Conservation (phyloP, 2,888 invertebrate species). For the Mythimna albipuncta region DNA sequence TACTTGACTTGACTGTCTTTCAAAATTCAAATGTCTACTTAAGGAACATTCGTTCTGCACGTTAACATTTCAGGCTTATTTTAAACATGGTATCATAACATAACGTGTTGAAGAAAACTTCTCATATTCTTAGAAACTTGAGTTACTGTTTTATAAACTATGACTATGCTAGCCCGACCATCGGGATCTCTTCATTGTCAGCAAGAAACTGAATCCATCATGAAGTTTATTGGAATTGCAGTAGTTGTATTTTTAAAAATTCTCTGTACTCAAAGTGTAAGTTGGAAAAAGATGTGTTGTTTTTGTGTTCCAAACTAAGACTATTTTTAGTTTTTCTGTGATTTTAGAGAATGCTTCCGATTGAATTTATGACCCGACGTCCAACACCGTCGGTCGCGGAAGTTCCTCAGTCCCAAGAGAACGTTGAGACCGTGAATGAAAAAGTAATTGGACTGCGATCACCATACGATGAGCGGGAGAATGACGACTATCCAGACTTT, state of each 20-base stretch:
- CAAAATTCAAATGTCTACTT: conserved; percentile 27
- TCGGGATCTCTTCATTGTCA: conserved; percentile 66
- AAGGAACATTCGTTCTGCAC: conserved; percentile 12
- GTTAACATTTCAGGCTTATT: conserved; percentile 52
- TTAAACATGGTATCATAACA: conserved; percentile 71
- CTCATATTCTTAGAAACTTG: conserved; percentile 70
- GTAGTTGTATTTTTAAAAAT: conserved; percentile 69
- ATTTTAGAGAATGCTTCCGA: conserved; percentile 76
- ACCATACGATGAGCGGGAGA: conserved; percentile 64
- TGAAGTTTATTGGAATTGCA: conserved; percentile 72
- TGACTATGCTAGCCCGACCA: conserved; percentile 53
- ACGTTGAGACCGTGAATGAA: conserved; percentile 62
- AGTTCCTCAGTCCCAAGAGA: conserved; percentile 26
- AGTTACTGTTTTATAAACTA: conserved; percentile 77
- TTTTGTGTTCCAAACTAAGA: conserved; percentile 16
- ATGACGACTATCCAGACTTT: conserved; percentile 66
- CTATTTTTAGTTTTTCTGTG: conserved; percentile 48
- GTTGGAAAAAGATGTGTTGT: conserved; percentile 33
- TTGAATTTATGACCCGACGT: conserved; percentile 66
- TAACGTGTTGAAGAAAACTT: conserved; percentile 67
- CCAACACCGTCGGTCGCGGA: conserved; percentile 25
- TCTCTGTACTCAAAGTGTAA: conserved; percentile 74
- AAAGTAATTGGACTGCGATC: conserved; percentile 65
- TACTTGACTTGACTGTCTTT: conserved; percentile 24
- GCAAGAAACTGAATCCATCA: conserved; percentile 68